Evolutionary conservation across 2,113 vertebrate genomes (phyloP), one percentile per base, ranked within the genome.

Genomic region (Pitta sordida): DNA sequence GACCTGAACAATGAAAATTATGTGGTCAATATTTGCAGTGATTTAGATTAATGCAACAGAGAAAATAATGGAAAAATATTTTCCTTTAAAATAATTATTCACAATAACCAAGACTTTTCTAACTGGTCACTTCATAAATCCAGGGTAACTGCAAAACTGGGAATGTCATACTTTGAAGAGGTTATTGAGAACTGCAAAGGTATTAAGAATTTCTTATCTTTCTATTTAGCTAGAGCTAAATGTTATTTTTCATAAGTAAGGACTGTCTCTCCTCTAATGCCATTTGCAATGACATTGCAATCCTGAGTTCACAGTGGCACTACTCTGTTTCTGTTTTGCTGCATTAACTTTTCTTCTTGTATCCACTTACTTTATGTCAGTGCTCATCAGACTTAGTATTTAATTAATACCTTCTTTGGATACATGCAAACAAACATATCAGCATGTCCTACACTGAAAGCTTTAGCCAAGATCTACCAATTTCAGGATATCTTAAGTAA

Each of bases 181-280:
- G 2, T 34, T 27, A 32, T 12, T 53, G 16, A 59, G 22, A 32
- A 69, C 23, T 49, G 17, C 71, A 15, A 73, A 2, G 4, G 44
- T n/a, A 41, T 11, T 37, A 16, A 73, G 7, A 24, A 34, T 52
- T 88, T 64, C 21, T 48, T 36, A 24, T 9, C 15, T 70, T 67
- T 77, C n/a, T 69, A 1, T 52, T 91, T 24, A 12, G 4, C 15
- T 32, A 20, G 16, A 69, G 13, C 4, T 34, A 30, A 36, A 34
- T 3, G 0, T 49, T 53, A 10, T 74, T 52, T 29, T 83, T 36
- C 34, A 3, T 15, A 49, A 24, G 3, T 1, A 15, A 2, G 59
- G 13, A 29, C 10, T 59, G 10, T 41, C 6, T 60, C 5, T 73
- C 2, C 60, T 55, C 22, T 24, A 5, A 14, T 36, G 4, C 46